Base-by-base conservation (phyloP, 1,140 invertebrate genomes). In the Drosophila santomea region DNA sequence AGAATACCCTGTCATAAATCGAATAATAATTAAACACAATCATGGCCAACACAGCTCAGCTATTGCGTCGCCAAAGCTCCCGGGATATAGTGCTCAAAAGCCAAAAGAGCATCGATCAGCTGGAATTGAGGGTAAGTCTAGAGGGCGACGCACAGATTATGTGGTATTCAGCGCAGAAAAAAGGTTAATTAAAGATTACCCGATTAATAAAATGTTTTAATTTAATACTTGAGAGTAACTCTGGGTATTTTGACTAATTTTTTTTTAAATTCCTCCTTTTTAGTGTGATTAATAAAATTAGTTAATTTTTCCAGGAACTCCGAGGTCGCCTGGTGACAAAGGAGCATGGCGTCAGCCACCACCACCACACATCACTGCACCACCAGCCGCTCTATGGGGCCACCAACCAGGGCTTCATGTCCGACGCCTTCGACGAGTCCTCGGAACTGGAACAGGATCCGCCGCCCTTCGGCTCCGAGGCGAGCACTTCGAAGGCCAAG, bases 11-110 rank as follows among this genome's bases (percentile, higher is more conserved):
- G 41, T 35, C 63, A 56, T 28, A 73, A 60, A 61, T 39, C 51
- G 47, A 47, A 11, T 74, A 71, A 52, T 52, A 58, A 59, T 55
- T 51, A 48, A 50, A 54, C 44, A 50, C 58, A 78, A 82, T 45
- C 38, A 98, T 98, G 97, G 96, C 97, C 75, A 98, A 98, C 93
- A 97, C 96, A 69, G 96, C 96, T 58, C 97, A 98, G 93, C 93
- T 98, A 79, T 95, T 97, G 71, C 94, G 97, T 43, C 94, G 97
- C 59, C 97, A 97, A 93, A 97, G 96, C 91, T 97, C 96, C 32
- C 94, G 96, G 47, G 97, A 97, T 90, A 89, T 92, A 57, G 74
- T 91, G 48, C 78, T 92, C 15, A 92, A 91, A 59, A 92, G 73
- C 3, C 97, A 97, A 90, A 95, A 96, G 45, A 97, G 96, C 25